Base-by-base conservation (phyloP, 2,113 vertebrate genomes). In the Motacilla tschutschensis region DNA sequence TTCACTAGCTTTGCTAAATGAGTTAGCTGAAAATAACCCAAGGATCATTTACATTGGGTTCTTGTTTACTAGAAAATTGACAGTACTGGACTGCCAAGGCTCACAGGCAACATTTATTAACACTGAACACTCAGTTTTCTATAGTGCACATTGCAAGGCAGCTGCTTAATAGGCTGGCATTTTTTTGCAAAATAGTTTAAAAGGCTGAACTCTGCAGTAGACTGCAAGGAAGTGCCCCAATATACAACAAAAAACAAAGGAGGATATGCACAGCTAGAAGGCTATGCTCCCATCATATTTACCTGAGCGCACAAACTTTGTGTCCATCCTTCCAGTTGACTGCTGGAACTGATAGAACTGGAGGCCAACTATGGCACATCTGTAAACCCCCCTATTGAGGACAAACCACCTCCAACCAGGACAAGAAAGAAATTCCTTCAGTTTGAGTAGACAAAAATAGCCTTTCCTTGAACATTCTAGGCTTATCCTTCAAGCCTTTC, bases 21-120 rank as follows among this genome's bases (percentile, higher is more conserved):
- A 76, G 12, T 82, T 84, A 76, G 10, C 29, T 43, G 53, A 87
- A 87, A 83, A 67, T 43, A 85, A 84, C 41, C 25, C 21, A 65
- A 69, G 7, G 36, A 82, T 33, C 43, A 36, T 70, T 82, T 50
- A 59, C 46, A 35, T 0, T 17, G 31, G 38, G 25, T 5, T 55
- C 21, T 63, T 28, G 9, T 69, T 69, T 50, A 65, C 72, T 43
- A 70, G 43, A 54, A 65, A 77, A 74, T 0, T 59, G 51, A 70
- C 75, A 79, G 36, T 4, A 28, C 26, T 31, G 69, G 72, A 62
- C 47, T 69, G 38, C 35, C 0, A 0, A 89, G 59, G 72, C 51
- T 54, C 67, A 82, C 44, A 81, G 33, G 53, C 26, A 88, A 59
- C 51, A 21, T 50, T 53, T 84, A 78, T 4, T 76, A 76, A 76